Evolutionary conservation across 92 coral and sea anemone genomes (phyloP).

Genomic region (Galaxea fascicularis): DNA sequence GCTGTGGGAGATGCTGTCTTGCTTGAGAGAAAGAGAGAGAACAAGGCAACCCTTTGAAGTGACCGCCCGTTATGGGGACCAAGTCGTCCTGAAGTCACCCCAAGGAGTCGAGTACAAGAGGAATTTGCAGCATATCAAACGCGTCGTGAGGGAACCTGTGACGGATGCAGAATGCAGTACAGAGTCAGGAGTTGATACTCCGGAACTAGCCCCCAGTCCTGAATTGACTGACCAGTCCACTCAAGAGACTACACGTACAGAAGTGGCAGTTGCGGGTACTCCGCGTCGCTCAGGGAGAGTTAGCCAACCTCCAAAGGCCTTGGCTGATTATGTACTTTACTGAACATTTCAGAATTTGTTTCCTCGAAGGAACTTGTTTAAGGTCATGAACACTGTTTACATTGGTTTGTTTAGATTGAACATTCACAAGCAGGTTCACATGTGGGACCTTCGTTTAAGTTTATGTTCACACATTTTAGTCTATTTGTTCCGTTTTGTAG

Average conservation of each 20-base stretch:
- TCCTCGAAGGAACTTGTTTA: slow-evolving; percentile 3
- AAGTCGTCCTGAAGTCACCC: slow-evolving; percentile 40
- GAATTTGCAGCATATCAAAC: slow-evolving; percentile 58
- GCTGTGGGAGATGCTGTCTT: slow-evolving; percentile 49
- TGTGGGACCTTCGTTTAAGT: background rate
- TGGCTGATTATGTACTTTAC: slow-evolving; percentile 23
- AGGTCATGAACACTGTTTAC: slow-evolving; percentile 14
- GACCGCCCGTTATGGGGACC: slow-evolving; percentile 53
- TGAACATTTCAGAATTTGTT: slow-evolving; percentile 7
- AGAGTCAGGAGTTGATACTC: background rate
- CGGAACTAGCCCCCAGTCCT: background rate
- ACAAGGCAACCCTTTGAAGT: slow-evolving; percentile 41
- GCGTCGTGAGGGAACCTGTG: background rate
- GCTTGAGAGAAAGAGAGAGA: slow-evolving; percentile 54
- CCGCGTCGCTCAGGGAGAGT: background rate
- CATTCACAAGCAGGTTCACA: background rate
- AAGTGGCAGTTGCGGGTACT: background rate
- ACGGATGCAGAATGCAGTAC: background rate
- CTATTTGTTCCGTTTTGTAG: background rate
- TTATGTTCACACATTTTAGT: background rate
- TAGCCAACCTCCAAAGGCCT: slow-evolving; percentile 18
- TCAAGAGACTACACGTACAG: background rate
- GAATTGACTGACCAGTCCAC: background rate
- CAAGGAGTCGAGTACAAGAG: slow-evolving; percentile 58
- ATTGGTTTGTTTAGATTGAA: background rate